Percentiles rank a stretch among this genome's conserved stretches.
phyloP scores from a whole-genome alignment of 2,113 vertebrate genomes.

The Agelaius phoeniceus region DNA sequence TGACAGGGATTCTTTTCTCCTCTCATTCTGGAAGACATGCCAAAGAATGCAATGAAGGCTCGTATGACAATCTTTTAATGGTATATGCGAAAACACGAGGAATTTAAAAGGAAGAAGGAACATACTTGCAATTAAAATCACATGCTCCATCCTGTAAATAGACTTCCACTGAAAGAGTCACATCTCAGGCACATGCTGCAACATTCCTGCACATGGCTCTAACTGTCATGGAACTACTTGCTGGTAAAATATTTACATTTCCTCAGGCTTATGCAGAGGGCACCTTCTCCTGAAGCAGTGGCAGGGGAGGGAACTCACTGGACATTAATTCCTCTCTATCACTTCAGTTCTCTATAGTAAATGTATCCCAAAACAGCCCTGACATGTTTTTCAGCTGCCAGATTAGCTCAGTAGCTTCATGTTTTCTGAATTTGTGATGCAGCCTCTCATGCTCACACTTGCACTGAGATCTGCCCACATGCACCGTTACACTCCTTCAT shows the following conservation, averaged over 20 bases:
- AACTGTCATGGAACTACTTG: not conserved
- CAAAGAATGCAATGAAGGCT: conserved; percentile 22
- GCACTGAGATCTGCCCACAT: not conserved
- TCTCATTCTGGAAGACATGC: conserved; percentile 31
- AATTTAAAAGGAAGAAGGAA: conserved; percentile 28
- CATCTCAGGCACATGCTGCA: conserved; percentile 36
- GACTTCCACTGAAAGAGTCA: not conserved
- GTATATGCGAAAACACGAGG: conserved; percentile 23
- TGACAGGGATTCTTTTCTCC: not conserved
- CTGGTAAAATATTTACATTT: conserved; percentile 7
- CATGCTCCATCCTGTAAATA: conserved; percentile 38
- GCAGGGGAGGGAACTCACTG: not conserved
- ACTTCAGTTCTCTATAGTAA: not conserved
- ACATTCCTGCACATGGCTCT: not conserved
- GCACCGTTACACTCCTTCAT: not conserved
- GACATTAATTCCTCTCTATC: not conserved
- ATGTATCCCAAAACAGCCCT: not conserved
- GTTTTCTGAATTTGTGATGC: not conserved
- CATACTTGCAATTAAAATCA: conserved; percentile 62
- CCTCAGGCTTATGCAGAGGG: not conserved
- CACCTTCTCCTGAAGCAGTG: not conserved
- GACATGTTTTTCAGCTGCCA: not conserved
- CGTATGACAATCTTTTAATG: conserved; percentile 24
- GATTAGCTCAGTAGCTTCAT: not conserved
- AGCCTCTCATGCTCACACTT: not conserved